Base-by-base conservation (phyloP, 2,113 vertebrate genomes). In the Lepus europaeus region DNA sequence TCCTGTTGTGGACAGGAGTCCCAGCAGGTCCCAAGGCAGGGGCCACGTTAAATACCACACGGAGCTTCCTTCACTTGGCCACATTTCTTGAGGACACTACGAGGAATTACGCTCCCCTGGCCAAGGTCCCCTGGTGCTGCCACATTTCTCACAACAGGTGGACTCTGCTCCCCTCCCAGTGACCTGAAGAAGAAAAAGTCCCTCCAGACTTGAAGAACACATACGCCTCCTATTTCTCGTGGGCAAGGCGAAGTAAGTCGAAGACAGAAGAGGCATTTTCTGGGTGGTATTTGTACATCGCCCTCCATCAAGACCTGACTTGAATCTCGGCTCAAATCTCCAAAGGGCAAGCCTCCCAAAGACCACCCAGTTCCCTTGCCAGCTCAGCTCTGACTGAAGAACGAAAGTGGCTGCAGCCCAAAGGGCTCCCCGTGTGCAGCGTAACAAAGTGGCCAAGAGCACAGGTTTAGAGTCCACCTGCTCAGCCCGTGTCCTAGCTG, bases 31-130 rank as follows among this genome's bases (percentile, higher is more conserved):
- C 45, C 3, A 27, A 49, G 39, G 14, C 1, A 45, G 12, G 72
- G 36, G 8, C 8, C 29, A 17, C 20, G 6, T 22, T 53, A 14
- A 0, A 1, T 0, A 59, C 61, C 63, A 68, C 3, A 14, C 3
- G 51, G 70, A 84, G 53, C 80, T 49, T 39, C 59, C 36, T 78
- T 17, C 22, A 16, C 49, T 22, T 64, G 23, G 29, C 74, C 49
- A 33, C 9, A 33, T 29, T 70, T 74, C 78, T 88, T 12, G 17
- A 73, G 63, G 61, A 72, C 10, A n/a, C 82, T 25, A 0, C 17
- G 56, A 25, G n/a, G 25, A 51, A 33, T 78, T 33, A 19, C n/a
- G 66, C 56, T 51, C 70, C 64, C 9, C 72, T 27, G 3, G 64
- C 63, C 49, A n/a, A 49, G 78, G 19, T 9, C 22, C 72, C 16